Conservation (phyloP, 2,113 vertebrate species). For the Anas platyrhynchos region DNA sequence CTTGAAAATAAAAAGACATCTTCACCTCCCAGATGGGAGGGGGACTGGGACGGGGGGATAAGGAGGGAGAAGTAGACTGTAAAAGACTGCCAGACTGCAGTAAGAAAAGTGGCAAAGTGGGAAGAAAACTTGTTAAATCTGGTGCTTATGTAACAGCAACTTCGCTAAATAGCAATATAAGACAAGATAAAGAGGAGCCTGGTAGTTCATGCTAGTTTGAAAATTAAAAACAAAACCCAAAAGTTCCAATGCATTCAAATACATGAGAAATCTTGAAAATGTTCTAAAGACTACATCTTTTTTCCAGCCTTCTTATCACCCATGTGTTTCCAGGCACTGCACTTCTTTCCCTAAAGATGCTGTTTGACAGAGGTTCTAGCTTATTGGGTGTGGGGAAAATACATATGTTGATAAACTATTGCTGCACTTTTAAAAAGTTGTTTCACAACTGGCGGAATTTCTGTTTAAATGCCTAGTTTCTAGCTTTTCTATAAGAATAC, state of each 20-base stretch:
- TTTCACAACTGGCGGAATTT: neutral
- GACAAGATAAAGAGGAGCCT: neutral
- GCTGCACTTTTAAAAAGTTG: neutral
- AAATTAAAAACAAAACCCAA: neutral
- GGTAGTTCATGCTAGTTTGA: neutral
- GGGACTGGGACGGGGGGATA: too few relatives aligned
- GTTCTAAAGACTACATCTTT: neutral
- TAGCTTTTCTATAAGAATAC: constrained; percentile 8
- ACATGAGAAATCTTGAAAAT: neutral
- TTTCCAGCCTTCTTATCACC: neutral
- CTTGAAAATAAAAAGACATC: constrained; percentile 51
- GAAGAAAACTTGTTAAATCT: constrained; percentile 21
- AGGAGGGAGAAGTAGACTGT: neutral
- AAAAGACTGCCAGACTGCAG: constrained; percentile 17
- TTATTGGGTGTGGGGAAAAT: neutral
- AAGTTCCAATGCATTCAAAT: neutral
- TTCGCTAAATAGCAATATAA: neutral
- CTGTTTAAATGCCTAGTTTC: neutral
- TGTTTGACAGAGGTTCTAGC: neutral
- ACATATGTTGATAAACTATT: neutral
- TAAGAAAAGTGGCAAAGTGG: constrained; percentile 12
- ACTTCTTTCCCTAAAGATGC: neutral
- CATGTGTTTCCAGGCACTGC: neutral
- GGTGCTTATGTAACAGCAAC: neutral
- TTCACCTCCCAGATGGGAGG: neutral